These are phyloP conservation scores for Neopipo cinnamomea DNA, from an alignment of 2,113 vertebrate genomes.

Conservation along the genomic window DNA sequence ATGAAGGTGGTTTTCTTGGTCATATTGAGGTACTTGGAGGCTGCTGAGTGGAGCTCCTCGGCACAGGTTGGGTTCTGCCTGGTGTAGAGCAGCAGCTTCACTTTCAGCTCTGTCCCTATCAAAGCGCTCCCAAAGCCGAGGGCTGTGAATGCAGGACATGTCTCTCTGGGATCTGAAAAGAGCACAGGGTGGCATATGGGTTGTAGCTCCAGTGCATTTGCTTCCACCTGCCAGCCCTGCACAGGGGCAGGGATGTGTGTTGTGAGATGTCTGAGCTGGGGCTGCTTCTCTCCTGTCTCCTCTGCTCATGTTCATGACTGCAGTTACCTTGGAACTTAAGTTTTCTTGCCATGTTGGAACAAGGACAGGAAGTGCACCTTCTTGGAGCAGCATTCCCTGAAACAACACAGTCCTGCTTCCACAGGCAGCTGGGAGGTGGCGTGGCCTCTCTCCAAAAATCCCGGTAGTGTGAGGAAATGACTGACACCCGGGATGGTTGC, in stretches of 20 bases:
- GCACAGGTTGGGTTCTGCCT: slow-evolving; percentile 79
- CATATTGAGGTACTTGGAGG: slow-evolving; percentile 75
- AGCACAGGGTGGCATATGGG: background rate
- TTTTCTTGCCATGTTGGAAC: background rate
- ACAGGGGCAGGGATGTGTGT: background rate
- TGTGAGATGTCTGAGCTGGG: background rate
- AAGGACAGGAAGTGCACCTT: background rate
- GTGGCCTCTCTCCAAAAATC: background rate
- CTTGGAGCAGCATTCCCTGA: background rate
- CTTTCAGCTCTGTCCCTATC: slow-evolving; percentile 82
- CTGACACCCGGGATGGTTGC: accelerated
- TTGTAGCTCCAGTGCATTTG: background rate
- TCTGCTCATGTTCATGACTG: background rate
- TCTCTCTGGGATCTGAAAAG: slow-evolving; percentile 70
- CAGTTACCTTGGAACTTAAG: background rate
- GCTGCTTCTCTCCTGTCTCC: background rate
- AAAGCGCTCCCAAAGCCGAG: slow-evolving; percentile 81
- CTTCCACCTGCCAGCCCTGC: background rate
- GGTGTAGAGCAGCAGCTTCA: slow-evolving; percentile 87
- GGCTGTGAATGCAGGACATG: slow-evolving; percentile 84
- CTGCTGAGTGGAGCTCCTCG: slow-evolving; percentile 63
- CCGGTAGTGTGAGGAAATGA: background rate
- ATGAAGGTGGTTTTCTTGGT: slow-evolving; percentile 83
- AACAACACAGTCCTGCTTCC: background rate
- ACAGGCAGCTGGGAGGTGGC: background rate